These are phyloP conservation scores for Xestoiulus laeticollis DNA, from an alignment of 2,888 invertebrate genomes.

Conservation along the genomic window DNA sequence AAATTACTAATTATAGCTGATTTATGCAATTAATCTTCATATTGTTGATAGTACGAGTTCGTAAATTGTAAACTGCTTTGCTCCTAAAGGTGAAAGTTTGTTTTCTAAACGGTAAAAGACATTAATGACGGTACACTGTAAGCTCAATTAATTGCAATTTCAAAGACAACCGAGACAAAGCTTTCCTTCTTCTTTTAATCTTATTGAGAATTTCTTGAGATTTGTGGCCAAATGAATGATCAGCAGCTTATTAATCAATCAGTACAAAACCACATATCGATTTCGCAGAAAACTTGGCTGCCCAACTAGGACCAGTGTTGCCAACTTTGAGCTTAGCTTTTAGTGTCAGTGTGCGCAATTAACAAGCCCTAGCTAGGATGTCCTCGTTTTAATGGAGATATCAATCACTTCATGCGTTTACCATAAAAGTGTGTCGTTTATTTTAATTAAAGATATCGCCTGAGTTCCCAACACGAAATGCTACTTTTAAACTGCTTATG, in stretches of 20 bases:
- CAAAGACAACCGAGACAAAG: neutral
- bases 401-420: conserved; percentile 38
- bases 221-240: conserved; percentile 27
- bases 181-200: neutral
- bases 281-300: neutral
- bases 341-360: neutral
- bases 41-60: neutral
- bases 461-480: conserved; percentile 28
- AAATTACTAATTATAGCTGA: neutral
- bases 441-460: conserved; percentile 36
- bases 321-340: conserved; percentile 20
- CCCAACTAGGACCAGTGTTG: conserved; percentile 1
- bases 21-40: conserved; percentile 18
- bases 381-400: conserved; percentile 41
- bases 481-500: conserved; percentile 39
- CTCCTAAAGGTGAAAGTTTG: neutral
- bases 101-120: neutral
- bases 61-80: neutral
- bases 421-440: conserved; percentile 36
- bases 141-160: neutral
- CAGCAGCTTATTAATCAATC: conserved; percentile 31
- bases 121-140: neutral
- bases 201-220: neutral
- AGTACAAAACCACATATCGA: neutral
- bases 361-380: neutral